Percentiles rank a stretch among this genome's conserved stretches.
phyloP scores from a whole-genome alignment of 2,888 invertebrate genomes.

The Cheilosia scutellata region DNA sequence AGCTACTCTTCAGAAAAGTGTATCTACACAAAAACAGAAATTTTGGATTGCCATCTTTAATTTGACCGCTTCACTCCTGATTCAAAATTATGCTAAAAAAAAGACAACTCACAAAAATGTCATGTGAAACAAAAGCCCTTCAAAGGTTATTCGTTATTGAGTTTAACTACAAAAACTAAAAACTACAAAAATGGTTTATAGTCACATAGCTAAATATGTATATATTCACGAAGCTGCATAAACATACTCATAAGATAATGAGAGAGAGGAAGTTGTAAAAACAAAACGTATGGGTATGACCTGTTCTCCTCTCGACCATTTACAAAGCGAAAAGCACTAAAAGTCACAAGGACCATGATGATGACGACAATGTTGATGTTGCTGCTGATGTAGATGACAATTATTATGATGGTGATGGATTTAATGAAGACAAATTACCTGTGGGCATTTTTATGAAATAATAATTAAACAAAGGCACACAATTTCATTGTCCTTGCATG shows the following conservation, averaged over 20 bases:
- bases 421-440: slow-evolving; percentile 85
- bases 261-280: slow-evolving; percentile 14
- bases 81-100: too few relatives aligned
- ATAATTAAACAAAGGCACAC: slow-evolving; percentile 77
- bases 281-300: slow-evolving; percentile 13
- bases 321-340: slow-evolving; percentile 61
- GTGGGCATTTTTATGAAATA: slow-evolving; percentile 83
- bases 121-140: background rate
- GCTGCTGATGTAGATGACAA: slow-evolving; percentile 67
- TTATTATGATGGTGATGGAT: slow-evolving; percentile 77
- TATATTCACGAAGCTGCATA: background rate
- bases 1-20: too few relatives aligned
- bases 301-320: slow-evolving; percentile 19
- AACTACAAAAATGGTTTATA: too few relatives aligned
- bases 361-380: slow-evolving; percentile 24
- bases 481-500: slow-evolving; percentile 71
- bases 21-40: too few relatives aligned
- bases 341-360: slow-evolving; percentile 60
- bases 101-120: too few relatives aligned
- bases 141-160: too few relatives aligned
- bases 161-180: too few relatives aligned
- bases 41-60: too few relatives aligned
- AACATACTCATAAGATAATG: slow-evolving; percentile 29
- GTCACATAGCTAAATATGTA: background rate
- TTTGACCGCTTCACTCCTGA: too few relatives aligned